Conservation (phyloP, 2,797 vertebrate species). For the Pangasius larnaudii region DNA sequence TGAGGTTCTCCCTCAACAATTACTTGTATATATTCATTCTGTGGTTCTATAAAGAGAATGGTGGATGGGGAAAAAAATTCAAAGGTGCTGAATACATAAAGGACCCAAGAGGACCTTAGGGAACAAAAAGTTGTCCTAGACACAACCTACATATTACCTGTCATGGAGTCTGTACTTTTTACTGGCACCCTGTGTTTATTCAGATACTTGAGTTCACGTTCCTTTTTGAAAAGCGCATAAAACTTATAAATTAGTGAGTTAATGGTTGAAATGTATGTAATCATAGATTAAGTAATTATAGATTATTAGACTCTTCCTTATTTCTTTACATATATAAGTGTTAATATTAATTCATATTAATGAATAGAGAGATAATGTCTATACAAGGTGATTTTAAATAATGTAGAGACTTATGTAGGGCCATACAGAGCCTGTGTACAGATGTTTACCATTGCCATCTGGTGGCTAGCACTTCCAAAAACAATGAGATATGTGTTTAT, state of each 20-base stretch:
- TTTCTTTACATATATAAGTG: neutral
- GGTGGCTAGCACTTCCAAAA: neutral
- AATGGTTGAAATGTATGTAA: neutral
- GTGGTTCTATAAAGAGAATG: neutral
- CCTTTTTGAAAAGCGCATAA: neutral
- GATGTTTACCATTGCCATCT: slow-evolving; percentile 6
- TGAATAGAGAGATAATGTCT: too few species aligned
- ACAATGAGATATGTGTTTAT: neutral
- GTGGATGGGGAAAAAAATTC: neutral
- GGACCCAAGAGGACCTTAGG: neutral
- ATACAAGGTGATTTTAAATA: neutral
- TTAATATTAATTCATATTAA: neutral
- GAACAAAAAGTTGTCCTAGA: neutral
- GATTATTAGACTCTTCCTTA: neutral
- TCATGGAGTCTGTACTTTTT: neutral
- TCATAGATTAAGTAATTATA: neutral
- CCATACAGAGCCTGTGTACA: neutral
- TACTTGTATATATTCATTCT: neutral
- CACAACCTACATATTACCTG: neutral
- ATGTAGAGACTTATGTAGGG: too few species aligned
- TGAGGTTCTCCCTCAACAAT: neutral
- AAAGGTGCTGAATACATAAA: neutral
- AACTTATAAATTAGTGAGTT: neutral
- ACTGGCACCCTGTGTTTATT: neutral
- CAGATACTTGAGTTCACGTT: neutral